phyloP scores from a whole-genome alignment of 2,113 vertebrate genomes.

The Empidonax traillii region DNA sequence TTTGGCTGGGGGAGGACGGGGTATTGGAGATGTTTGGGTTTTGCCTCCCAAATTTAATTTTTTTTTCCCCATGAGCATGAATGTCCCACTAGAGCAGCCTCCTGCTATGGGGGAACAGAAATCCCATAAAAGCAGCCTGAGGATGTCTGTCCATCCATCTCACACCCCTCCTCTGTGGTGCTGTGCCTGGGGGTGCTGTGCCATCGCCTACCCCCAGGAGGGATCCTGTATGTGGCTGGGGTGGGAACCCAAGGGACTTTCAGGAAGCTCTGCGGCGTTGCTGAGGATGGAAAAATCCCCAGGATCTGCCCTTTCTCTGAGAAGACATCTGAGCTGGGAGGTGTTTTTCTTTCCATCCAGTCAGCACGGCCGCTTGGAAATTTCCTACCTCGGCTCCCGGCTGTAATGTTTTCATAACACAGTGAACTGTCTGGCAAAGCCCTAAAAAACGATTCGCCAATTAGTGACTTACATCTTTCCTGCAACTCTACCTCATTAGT shows the following conservation, averaged over 20 bases:
- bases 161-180: background rate
- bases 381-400: constrained; percentile 9
- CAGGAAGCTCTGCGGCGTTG: background rate
- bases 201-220: fast-evolving
- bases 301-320: constrained; percentile 51
- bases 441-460: constrained; percentile 13
- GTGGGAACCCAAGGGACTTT: background rate
- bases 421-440: constrained; percentile 18
- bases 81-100: background rate
- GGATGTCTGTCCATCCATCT: background rate
- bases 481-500: constrained; percentile 20
- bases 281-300: constrained; percentile 30
- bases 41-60: background rate
- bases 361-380: constrained; percentile 52
- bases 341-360: constrained; percentile 64
- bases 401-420: constrained; percentile 56
- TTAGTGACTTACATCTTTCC: constrained; percentile 59
- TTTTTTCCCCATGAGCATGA: background rate
- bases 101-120: background rate
- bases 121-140: background rate
- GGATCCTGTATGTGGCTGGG: fast-evolving
- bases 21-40: background rate
- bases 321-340: constrained; percentile 49
- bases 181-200: fast-evolving
- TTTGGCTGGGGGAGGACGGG: background rate